Percentiles rank a stretch among this genome's conserved stretches.
Conservation (phyloP, 2,113 vertebrate genomes). For the Channa argus region DNA sequence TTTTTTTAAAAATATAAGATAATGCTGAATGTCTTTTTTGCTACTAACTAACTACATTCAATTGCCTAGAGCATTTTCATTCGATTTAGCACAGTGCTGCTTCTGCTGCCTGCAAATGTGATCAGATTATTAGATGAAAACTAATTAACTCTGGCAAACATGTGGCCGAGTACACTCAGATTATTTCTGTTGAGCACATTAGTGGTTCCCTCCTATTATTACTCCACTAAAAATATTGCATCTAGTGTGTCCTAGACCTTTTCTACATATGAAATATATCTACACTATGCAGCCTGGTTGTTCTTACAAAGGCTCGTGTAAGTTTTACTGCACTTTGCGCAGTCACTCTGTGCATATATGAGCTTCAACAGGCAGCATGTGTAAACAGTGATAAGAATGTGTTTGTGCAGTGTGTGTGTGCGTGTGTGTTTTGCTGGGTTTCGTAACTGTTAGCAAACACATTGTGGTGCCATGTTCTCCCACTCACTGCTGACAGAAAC, state of each 20-base stretch:
- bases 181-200: constrained; percentile 3
- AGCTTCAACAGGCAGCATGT: constrained; percentile 66
- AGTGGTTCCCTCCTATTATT: neutral
- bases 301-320: constrained; percentile 37
- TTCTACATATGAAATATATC: constrained; percentile 6
- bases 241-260: constrained; percentile 6
- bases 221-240: constrained; percentile 5
- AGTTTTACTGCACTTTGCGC: constrained; percentile 69
- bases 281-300: constrained; percentile 14
- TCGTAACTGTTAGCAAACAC: constrained; percentile 69
- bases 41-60: constrained; percentile 1
- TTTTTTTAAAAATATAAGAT: neutral
- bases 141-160: constrained; percentile 50
- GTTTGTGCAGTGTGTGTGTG: constrained; percentile 51
- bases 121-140: constrained; percentile 44
- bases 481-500: constrained; percentile 60
- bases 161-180: constrained; percentile 8
- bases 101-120: constrained; percentile 35
- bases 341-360: constrained; percentile 63
- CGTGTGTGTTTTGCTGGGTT: constrained; percentile 47
- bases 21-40: neutral
- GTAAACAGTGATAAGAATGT: constrained; percentile 78
- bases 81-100: constrained; percentile 42
- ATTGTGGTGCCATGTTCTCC: constrained; percentile 53
- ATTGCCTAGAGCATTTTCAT: constrained; percentile 3